Evolutionary conservation across 2,113 vertebrate genomes (phyloP).

Genomic region (Microcebus ravelobensis): DNA sequence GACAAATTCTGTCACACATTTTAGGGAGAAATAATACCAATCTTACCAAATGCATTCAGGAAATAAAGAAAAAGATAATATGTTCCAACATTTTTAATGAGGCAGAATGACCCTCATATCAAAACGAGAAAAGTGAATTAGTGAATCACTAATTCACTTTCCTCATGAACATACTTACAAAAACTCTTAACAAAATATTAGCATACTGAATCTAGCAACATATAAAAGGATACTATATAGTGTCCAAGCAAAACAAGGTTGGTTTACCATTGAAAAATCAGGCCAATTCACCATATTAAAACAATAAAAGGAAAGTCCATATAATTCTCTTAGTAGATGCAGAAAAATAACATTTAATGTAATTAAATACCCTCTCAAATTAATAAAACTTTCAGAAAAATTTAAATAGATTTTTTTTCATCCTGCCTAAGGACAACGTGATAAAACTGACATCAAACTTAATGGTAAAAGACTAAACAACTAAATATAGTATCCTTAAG

Average conservation of each 20-base stretch:
- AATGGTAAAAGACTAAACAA: background rate
- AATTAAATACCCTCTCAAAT: background rate
- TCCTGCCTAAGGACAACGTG: background rate
- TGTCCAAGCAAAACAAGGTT: background rate
- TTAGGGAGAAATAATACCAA: background rate
- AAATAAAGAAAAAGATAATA: background rate
- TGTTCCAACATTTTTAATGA: background rate
- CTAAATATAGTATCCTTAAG: background rate
- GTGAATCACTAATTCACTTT: background rate
- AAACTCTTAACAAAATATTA: background rate
- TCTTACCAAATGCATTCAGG: background rate
- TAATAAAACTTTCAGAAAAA: background rate
- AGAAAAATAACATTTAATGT: background rate
- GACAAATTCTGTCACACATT: background rate
- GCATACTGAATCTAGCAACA: background rate
- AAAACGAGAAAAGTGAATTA: background rate
- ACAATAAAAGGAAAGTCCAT: background rate
- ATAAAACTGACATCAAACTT: background rate
- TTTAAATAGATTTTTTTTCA: background rate
- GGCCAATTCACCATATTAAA: background rate
- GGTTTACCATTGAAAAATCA: background rate
- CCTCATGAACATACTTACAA: background rate
- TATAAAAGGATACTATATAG: background rate
- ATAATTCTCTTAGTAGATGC: background rate
- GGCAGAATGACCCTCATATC: background rate